Conservation (phyloP, 2,888 invertebrate species). For the Chaetogeoica ovagalla region DNA sequence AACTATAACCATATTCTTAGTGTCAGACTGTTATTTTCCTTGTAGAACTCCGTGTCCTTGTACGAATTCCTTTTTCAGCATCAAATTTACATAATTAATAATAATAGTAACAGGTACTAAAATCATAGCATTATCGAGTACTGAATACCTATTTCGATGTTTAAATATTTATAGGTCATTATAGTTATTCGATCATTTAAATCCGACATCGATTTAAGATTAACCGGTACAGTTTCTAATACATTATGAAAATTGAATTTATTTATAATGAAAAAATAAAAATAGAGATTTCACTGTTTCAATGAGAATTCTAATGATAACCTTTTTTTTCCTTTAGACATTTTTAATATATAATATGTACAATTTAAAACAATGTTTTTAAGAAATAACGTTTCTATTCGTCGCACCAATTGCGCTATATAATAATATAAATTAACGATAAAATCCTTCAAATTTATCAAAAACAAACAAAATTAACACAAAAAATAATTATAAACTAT, state of each 20-base stretch:
- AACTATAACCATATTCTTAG: not conserved
- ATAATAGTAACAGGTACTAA: not conserved
- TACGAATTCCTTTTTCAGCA: conserved; percentile 13
- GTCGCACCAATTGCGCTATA: no score
- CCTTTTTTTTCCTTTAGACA: no score
- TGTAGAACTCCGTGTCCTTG: not conserved
- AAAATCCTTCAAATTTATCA: no score
- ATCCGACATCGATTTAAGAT: not conserved
- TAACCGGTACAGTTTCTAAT: not conserved
- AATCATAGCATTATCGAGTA: not conserved
- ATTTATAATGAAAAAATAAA: no score
- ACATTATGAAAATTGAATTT: not conserved
- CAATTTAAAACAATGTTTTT: no score
- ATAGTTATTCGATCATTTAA: not conserved
- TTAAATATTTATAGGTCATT: not conserved
- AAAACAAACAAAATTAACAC: no score
- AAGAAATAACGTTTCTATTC: no score
- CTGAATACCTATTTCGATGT: not conserved
- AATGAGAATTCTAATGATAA: no score
- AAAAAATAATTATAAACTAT: no score
- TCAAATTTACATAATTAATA: not conserved
- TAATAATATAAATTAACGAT: no score
- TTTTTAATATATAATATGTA: no score
- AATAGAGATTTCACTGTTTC: no score
- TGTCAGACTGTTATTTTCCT: not conserved